Base-by-base conservation (phyloP, 1,140 invertebrate species). In the Zaprionus capensis region DNA sequence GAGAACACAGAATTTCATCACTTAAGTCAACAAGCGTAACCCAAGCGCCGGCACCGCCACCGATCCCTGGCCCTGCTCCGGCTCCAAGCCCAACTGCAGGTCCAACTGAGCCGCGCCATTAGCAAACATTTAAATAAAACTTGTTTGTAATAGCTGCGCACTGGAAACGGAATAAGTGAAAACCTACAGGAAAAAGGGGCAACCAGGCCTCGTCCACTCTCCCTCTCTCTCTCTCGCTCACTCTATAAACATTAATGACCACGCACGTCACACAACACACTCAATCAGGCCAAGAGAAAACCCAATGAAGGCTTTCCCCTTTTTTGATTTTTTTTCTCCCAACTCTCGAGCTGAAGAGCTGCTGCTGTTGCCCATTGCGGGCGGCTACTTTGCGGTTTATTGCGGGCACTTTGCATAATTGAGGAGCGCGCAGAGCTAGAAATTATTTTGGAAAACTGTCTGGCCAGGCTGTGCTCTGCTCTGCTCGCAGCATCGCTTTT, bases 71-170 rank as follows among this genome's bases (percentile, higher is more conserved):
- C 20, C 28, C 1, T 24, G 24, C 61, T 34, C 51, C 55, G 28
- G 22, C 58, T 59, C n/a, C 41, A 44, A 44, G n/a, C 41, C 41
- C 41, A 46, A 46, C 6, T 17, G 7, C n/a, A 2, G n/a, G 41
- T 46, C 7, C 67, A 78, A 70, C 71, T 62, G 83, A 76, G 79
- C 87, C 83, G 81, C 88, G 69, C 87, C 87, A 91, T 91, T 91
- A 91, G 87, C 83, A 91, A 91, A 91, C 87, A 91, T 91, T 91
- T 91, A 91, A 91, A 91, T 91, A 91, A 91, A 46, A 91, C 82
- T 78, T 80, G 76, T 81, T 78, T 82, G 71, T 82, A 76, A 81
- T 78, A 70, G 75, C 74, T 57, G 62, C 66, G 71, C 55, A 67
- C 69, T 73, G 49, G 36, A 65, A 77, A 75, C 28, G 65, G 61